phyloP scores from a whole-genome alignment of 1,140 invertebrate species.

The Neodiprion pinetum region DNA sequence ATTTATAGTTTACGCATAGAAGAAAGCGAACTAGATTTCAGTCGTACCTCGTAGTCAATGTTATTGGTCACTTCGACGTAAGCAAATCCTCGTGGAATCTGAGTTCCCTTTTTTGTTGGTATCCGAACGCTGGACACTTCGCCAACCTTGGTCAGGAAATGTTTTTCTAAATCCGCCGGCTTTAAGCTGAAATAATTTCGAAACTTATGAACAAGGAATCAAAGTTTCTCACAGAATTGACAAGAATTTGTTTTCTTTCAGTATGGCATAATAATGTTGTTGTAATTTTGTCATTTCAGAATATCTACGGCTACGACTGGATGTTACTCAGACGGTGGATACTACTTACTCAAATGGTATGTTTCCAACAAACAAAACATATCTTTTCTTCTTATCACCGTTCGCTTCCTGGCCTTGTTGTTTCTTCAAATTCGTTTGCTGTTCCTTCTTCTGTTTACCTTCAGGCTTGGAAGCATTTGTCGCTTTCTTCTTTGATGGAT shows the following conservation, averaged over 20 bases:
- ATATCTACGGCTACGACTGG: too few relatives aligned
- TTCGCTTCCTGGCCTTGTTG: constrained; percentile 56
- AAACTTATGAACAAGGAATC: neutral
- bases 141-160: constrained; percentile 58
- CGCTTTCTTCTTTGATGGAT: constrained; percentile 58
- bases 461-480: constrained; percentile 31
- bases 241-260: neutral
- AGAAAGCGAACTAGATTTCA: constrained; percentile 23
- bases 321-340: neutral
- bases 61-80: constrained; percentile 58
- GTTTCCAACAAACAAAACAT: constrained; percentile 63
- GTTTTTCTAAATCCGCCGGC: constrained; percentile 54
- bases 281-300: neutral
- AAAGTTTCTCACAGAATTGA: constrained; percentile 11
- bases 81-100: constrained; percentile 55
- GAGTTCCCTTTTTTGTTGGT: constrained; percentile 45
- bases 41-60: constrained; percentile 56
- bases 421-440: constrained; percentile 51
- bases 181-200: constrained; percentile 41
- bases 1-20: neutral
- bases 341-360: constrained; percentile 50
- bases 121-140: constrained; percentile 55
- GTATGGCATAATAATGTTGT: constrained; percentile 8
- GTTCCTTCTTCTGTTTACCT: constrained; percentile 32
- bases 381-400: constrained; percentile 62